Evolutionary conservation across 1,140 invertebrate species (phyloP).

Genomic region (Brachionus sp.): DNA sequence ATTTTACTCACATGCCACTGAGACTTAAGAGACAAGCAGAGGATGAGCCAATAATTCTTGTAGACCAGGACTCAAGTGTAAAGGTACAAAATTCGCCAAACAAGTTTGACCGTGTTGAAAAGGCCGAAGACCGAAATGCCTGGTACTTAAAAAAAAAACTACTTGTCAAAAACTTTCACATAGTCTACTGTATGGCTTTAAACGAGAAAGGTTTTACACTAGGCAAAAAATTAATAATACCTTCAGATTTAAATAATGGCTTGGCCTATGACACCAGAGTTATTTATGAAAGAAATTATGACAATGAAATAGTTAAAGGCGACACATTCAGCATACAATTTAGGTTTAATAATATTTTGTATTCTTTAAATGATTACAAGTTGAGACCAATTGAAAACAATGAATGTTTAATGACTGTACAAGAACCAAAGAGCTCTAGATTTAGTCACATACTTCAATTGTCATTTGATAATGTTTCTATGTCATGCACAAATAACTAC

Average conservation of each 20-base stretch:
- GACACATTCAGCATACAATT: conserved; percentile 21
- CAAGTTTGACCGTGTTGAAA: conserved; percentile 22
- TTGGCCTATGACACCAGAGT: background rate
- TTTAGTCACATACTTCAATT: background rate
- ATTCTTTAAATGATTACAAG: background rate
- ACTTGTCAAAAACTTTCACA: background rate
- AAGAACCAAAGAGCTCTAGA: background rate
- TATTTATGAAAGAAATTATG: background rate
- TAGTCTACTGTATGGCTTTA: conserved; percentile 11
- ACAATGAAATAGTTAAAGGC: conserved; percentile 29
- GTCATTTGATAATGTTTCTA: background rate
- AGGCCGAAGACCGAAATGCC: background rate
- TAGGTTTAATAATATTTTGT: background rate
- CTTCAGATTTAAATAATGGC: conserved; percentile 11
- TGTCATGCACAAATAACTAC: background rate
- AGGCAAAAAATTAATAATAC: conserved; percentile 2
- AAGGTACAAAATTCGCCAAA: background rate
- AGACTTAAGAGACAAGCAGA: background rate
- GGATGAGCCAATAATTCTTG: background rate
- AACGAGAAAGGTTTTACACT: background rate
- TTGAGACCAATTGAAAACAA: background rate
- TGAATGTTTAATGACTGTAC: background rate
- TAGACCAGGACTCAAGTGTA: background rate
- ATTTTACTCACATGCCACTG: background rate
- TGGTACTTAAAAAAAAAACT: conserved; percentile 33